A percentile compares a stretch with the other conserved stretches of the same genome.
Conservation (phyloP, 1,140 invertebrate genomes). For the Telenomus remus region DNA sequence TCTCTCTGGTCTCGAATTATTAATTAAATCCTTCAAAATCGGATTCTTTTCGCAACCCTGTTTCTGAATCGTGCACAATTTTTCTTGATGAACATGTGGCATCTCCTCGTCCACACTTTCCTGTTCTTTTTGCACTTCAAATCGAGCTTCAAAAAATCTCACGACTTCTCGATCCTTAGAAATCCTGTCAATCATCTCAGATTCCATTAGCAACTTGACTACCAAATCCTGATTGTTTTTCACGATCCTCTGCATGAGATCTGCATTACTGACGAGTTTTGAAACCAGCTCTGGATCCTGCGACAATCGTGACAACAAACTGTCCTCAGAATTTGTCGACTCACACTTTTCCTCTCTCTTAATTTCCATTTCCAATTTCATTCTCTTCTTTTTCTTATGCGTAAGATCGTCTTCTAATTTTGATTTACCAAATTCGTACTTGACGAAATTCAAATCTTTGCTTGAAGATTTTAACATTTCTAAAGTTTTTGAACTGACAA, state of each 20-base stretch:
- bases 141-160: conserved; percentile 53
- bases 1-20: conserved; percentile 28
- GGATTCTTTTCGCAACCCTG: conserved; percentile 63
- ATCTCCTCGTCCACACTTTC: conserved; percentile 3
- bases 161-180: conserved; percentile 63
- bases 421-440: conserved; percentile 37
- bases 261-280: conserved; percentile 64
- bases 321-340: conserved; percentile 31
- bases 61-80: conserved; percentile 6
- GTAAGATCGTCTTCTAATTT: background rate
- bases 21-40: conserved; percentile 70
- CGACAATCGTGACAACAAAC: conserved; percentile 45
- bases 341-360: conserved; percentile 20
- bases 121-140: background rate
- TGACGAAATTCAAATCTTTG: conserved; percentile 13
- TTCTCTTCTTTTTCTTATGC: background rate
- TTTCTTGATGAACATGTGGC: conserved; percentile 2
- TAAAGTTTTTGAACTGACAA: conserved; percentile 68
- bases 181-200: conserved; percentile 59
- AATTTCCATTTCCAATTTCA: conserved; percentile 1
- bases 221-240: conserved; percentile 63
- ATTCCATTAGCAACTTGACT: conserved; percentile 66
- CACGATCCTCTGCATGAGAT: conserved; percentile 65
- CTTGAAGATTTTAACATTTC: conserved; percentile 71
- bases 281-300: conserved; percentile 52